Evolutionary conservation across 2,113 vertebrate species (phyloP), one percentile per base, ranked within the genome.

Genomic region (Danionella cerebrum): DNA sequence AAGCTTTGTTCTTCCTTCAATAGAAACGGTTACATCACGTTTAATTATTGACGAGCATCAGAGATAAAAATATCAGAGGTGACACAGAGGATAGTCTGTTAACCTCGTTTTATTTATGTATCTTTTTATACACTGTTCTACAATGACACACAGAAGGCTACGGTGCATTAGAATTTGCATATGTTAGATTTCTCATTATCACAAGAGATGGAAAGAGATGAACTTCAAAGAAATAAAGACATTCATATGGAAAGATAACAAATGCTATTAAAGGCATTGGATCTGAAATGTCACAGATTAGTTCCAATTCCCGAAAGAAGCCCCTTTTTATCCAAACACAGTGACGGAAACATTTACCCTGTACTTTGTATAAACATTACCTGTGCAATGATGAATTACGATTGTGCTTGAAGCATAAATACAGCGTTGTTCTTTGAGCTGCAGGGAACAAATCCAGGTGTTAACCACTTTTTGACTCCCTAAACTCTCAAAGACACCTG

Each of bases 161-260:
- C 12, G 58, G 14, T 59, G 53, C 62, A 77, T 74, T 69, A 65
- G 59, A 65, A 71, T 65, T 62, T 62, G 59, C 72, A 74, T 58
- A 60, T 55, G 18, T 50, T 58, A 58, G 44, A 47, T 47, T 27
- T 41, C 33, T 62, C 59, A 36, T 54, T 55, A 71, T 50, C 18
- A 54, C 31, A 63, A 57, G 57, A 42, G 42, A 53, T 62, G 7
- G 31, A 55, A 41, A 39, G 21, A 19, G 51, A 63, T 59, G 33
- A 64, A 68, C 47, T 68, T 62, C 35, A 71, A 57, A 67, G 50
- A 36, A 67, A 67, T 45, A 45, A 21, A 57, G 29, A 35, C 25
- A 29, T 58, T 29, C 67, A 60, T 21, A 51, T 52, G 63, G 18
- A 52, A 31, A 45, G 54, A 67, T 52, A 42, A 62, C 18, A 38